phyloP scores from a whole-genome alignment of 2,888 invertebrate species.

The Hedya salicella region DNA sequence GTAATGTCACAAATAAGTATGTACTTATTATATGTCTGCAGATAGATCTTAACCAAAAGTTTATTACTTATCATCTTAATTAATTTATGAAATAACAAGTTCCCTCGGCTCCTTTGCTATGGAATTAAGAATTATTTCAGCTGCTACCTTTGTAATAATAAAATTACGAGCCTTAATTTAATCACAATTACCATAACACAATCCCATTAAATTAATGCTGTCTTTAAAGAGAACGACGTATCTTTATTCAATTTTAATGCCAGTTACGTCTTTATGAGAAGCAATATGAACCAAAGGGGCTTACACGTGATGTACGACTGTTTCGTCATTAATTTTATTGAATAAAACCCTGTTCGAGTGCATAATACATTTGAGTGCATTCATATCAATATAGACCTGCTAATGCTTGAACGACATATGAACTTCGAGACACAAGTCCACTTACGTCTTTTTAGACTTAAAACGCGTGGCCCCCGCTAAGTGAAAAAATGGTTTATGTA shows the following conservation, averaged over 20 bases:
- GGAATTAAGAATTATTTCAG: background rate
- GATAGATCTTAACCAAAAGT: background rate
- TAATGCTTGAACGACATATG: background rate
- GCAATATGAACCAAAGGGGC: constrained; percentile 15
- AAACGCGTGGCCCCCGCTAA: constrained; percentile 11
- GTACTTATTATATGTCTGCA: background rate
- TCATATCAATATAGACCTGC: constrained; percentile 44
- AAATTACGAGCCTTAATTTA: background rate
- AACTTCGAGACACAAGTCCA: background rate
- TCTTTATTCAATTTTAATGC: background rate
- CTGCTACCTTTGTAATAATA: background rate
- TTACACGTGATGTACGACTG: constrained; percentile 18
- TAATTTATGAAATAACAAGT: background rate
- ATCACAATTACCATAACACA: background rate
- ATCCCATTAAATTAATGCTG: background rate
- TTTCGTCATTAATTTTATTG: constrained; percentile 38
- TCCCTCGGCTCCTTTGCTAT: background rate
- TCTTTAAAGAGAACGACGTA: background rate
- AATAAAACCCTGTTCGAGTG: constrained; percentile 45
- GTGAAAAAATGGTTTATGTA: background rate
- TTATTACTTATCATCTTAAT: background rate
- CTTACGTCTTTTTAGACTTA: background rate
- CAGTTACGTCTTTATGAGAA: background rate
- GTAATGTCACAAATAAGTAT: no score
- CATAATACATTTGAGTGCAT: constrained; percentile 50